Evolutionary conservation across 1,140 invertebrate genomes (phyloP), one percentile per base, ranked within the genome.

Genomic region (Aphelinus certus): DNA sequence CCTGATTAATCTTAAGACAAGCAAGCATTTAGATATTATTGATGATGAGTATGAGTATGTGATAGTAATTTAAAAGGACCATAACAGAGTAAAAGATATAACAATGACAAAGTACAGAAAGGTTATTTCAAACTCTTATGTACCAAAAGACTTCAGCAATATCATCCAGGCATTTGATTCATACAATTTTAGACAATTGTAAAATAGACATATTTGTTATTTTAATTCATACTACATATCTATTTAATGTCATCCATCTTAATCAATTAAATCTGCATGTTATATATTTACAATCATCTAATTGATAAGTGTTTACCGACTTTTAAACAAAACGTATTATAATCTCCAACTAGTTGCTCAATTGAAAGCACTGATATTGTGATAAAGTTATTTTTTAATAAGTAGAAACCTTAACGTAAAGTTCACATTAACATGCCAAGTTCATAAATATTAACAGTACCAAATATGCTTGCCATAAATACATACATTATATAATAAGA

Each of bases 1-100:
- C 67, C 73, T 75, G 73, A 75, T 75, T 75, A 75, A 65, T 71
- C 66, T 67, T 75, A 75, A 74, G 72, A 62, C 26, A 49, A 65
- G 6, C 57, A 65, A 64, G 9, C 26, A 69, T 48, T 56, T 55
- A 48, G 42, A 61, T 56, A 4, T 63, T 72, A 68, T 67, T 68
- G 42, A 48, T 48, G 43, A 63, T 26, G 26, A 64, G 65, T 65
- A 46, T 76, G 71, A 69, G 26, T 65, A 69, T 71, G 63, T 66
- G 46, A 71, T 71, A 73, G 63, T 70, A 71, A 55, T 58, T 56
- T 62, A 77, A 67, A 72, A 79, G 65, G n/a, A 42, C 68, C 53
- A 61, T 46, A 68, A 63, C 47, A 26, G 26, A 26, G 26, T 26
- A 26, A 26, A 26, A 26, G 26, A 26, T 26, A 26, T 26, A 26